Evolutionary conservation across 2,113 vertebrate genomes (phyloP).

Genomic region (Trematomus loennbergii): DNA sequence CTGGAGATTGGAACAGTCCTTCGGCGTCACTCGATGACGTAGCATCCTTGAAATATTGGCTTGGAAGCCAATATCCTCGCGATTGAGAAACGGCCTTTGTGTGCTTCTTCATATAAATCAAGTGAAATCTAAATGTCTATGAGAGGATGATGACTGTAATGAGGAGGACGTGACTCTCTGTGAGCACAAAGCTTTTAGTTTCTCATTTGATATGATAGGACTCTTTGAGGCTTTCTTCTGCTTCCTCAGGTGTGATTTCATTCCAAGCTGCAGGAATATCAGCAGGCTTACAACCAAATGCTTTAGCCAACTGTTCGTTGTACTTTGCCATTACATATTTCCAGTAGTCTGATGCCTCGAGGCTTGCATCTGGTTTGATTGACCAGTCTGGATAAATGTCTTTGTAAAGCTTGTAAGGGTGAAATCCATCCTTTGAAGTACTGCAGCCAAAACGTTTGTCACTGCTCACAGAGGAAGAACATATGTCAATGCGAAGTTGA

Average conservation of each 20-base stretch:
- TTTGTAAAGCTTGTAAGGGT: conserved; percentile 70
- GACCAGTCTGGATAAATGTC: conserved; percentile 72
- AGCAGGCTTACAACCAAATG: conserved; percentile 27
- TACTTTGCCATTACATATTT: conserved; percentile 75
- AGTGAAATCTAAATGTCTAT: not conserved
- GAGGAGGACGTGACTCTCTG: not conserved
- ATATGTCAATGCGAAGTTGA: conserved; percentile 52
- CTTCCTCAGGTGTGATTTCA: conserved; percentile 24
- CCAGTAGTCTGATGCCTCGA: conserved; percentile 80
- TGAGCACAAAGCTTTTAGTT: not conserved
- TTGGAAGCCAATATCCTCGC: too few relatives aligned
- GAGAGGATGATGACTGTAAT: not conserved
- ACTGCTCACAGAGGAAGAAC: conserved; percentile 50
- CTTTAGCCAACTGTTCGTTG: conserved; percentile 56
- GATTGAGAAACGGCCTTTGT: too few relatives aligned
- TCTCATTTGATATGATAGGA: conserved; percentile 60
- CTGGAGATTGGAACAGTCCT: too few relatives aligned
- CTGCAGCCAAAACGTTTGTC: rapidly evolving
- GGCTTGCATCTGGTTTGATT: conserved; percentile 75
- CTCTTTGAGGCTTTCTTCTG: conserved; percentile 66
- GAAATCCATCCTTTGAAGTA: rapidly evolving
- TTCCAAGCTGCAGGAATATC: conserved; percentile 71
- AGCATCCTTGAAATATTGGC: too few relatives aligned
- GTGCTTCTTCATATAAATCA: not conserved
- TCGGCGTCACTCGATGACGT: too few relatives aligned